Evolutionary conservation across 2,797 vertebrate species (phyloP), one percentile per base, ranked within the genome.

Genomic region (Sebastes matsubarae): DNA sequence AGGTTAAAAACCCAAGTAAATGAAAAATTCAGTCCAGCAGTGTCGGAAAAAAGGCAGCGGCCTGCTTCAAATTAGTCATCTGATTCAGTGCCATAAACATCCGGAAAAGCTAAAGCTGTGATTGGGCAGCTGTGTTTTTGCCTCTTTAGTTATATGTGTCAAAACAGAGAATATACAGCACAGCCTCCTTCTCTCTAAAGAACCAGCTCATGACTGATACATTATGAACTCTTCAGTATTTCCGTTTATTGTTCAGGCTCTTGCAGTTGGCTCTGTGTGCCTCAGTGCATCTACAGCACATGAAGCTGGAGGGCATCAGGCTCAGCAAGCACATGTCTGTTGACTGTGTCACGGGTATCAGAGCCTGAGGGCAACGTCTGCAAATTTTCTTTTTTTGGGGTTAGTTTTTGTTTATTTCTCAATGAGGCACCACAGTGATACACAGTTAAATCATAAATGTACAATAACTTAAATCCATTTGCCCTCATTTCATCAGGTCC

Each of bases 311-410:
- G 83, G 87, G 68, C 58, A 77, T 86, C 65, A 34, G 59, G 76
- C 55, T 73, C 36, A 87, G 79, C 34, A 57, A 58, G 65, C 67
- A 68, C 87, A 89, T 90, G 86, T 89, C 90, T 92, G 86, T 81
- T 89, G 90, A 89, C 84, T 68, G 63, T 72, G 77, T 92, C 91
- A 93, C 50, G 86, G 82, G 89, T 81, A 46, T 80, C 25, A 32
- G 59, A 60, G 20, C 52, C 67, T 9, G 52, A 52, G 46, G 42
- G 25, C 55, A 63, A 13, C 2, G 4, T n/a, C 14, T 32, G 30
- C 7, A 30, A 55, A 59, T 24, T 20, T 14, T 36, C 12, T 10
- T 34, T n/a, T 13, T 5, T 18, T 52, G 20, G 13, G 8, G 22
- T 55, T 6, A 54, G n/a, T n/a, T 20, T 54, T 54, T 54, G n/a